These are phyloP conservation scores for Mola mola DNA, from an alignment of 2,113 vertebrate species.

Conservation along the genomic window DNA sequence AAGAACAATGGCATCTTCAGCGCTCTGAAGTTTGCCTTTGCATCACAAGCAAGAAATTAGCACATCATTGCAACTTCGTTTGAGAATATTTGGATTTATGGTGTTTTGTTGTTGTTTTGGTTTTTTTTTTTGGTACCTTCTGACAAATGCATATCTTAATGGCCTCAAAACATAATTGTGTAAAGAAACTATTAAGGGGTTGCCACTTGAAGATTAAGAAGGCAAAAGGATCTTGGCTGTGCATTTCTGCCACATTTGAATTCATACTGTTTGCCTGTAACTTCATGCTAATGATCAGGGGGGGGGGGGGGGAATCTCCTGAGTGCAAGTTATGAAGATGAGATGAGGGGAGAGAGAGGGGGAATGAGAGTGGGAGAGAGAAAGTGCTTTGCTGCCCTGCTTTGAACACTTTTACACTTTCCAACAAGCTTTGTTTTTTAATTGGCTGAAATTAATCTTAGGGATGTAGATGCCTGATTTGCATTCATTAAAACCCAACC, in stretches of 20 bases:
- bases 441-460: conserved; percentile 99
- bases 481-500: conserved; percentile 99
- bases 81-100: conserved; percentile 7
- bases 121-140: conserved; percentile 1
- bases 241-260: conserved; percentile 75
- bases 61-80: not conserved
- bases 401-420: conserved; percentile 96
- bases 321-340: conserved; percentile 84
- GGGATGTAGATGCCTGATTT: conserved; percentile 99
- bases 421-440: conserved; percentile 99
- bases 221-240: conserved; percentile 54
- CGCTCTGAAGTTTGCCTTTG: conserved; percentile 36
- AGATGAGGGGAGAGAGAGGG: conserved; percentile 77
- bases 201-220: conserved; percentile 64
- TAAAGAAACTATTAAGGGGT: conserved; percentile 44
- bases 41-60: conserved; percentile 9
- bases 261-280: conserved; percentile 77
- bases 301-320: conserved; percentile 73
- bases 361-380: conserved; percentile 45
- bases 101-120: too few relatives aligned
- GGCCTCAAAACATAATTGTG: conserved; percentile 27
- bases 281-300: conserved; percentile 83
- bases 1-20: conserved; percentile 52
- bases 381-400: conserved; percentile 81
- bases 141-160: not conserved